Evolutionary conservation across 2,113 vertebrate species (phyloP).

Genomic region (Alethe diademata): DNA sequence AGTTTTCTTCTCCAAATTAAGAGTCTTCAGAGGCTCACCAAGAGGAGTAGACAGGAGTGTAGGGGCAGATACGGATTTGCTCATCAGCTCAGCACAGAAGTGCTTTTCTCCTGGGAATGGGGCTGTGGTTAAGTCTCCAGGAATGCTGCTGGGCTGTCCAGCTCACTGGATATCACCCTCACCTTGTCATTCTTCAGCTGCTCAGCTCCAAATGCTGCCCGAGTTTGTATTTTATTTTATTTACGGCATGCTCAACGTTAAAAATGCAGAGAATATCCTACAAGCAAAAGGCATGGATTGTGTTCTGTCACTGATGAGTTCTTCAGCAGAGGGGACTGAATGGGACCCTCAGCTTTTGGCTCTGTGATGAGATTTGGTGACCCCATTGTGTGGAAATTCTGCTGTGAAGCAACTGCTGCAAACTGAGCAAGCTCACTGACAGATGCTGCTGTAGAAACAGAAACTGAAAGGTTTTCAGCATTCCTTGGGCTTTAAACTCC

Average conservation of each 20-base stretch:
- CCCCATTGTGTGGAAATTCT: neutral
- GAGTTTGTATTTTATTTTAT: neutral
- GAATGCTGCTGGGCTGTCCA: neutral
- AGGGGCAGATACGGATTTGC: fast-evolving
- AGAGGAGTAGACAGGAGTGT: neutral
- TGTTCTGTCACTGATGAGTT: neutral
- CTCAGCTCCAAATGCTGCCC: neutral
- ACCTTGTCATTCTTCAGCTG: neutral
- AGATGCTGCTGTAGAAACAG: neutral
- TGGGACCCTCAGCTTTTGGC: neutral
- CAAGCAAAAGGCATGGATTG: neutral
- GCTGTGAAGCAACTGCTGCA: neutral
- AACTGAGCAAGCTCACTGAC: neutral
- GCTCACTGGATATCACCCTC: neutral
- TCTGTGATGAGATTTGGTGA: neutral
- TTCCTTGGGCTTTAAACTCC: neutral
- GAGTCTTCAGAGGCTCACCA: neutral
- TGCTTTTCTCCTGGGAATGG: neutral
- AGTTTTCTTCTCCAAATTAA: neutral
- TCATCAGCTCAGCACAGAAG: neutral
- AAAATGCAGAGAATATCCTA: neutral
- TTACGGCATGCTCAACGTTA: neutral
- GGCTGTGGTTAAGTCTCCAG: neutral
- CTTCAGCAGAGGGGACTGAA: neutral
- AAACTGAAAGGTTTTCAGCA: neutral